Evolutionary conservation across 2,888 invertebrate species (phyloP).

Genomic region (Ochlodes sylvanus): DNA sequence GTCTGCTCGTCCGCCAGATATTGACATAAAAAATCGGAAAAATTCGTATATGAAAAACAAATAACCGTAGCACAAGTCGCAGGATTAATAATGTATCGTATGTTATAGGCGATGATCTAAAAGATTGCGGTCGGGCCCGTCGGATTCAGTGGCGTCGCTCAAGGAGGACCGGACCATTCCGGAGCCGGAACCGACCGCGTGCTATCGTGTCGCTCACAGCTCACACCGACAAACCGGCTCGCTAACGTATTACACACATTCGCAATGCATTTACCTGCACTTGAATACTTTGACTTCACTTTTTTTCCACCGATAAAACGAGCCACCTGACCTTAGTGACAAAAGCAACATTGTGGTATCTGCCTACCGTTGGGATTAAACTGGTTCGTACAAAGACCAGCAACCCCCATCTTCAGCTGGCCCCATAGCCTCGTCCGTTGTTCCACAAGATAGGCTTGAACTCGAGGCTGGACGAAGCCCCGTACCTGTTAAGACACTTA

Average conservation of each 20-base stretch:
- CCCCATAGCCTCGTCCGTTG: no score
- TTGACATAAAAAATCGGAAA: no score
- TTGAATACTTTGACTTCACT: not conserved
- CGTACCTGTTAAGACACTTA: no score
- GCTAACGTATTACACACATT: conserved; percentile 22
- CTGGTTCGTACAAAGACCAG: no score
- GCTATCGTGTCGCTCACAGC: conserved; percentile 51
- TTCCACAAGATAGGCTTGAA: no score
- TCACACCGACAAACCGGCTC: conserved; percentile 46
- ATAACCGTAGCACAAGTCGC: not conserved
- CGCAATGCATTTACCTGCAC: conserved; percentile 30
- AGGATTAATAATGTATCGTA: not conserved
- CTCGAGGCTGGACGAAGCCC: no score
- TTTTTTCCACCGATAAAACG: not conserved
- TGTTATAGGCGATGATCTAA: conserved; percentile 60
- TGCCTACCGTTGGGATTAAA: no score
- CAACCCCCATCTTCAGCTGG: no score
- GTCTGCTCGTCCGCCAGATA: no score
- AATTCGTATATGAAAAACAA: not conserved
- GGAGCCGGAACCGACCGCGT: conserved; percentile 76
- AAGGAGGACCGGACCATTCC: conserved; percentile 81
- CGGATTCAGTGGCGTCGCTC: conserved; percentile 66
- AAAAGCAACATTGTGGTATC: no score
- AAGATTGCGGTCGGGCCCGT: conserved; percentile 67
- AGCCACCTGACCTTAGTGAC: no score